Evolutionary conservation across 2,113 vertebrate species (phyloP).

Genomic region (Hippopotamus amphibius): DNA sequence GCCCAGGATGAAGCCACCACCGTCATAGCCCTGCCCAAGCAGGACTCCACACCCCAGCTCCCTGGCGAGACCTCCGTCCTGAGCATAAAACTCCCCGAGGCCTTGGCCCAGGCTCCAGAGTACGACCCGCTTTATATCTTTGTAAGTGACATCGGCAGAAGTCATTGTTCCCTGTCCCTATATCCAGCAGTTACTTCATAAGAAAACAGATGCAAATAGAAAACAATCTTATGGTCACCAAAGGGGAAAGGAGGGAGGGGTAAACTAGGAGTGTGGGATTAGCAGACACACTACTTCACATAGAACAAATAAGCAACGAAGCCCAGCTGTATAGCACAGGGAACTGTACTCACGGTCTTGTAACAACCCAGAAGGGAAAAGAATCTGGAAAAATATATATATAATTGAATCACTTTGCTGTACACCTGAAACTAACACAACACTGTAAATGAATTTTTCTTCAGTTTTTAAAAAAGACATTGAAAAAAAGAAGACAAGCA

Average conservation of each 20-base stretch:
- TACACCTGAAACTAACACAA: background rate
- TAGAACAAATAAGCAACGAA: background rate
- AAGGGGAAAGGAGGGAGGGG: background rate
- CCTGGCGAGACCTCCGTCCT: slow-evolving; percentile 79
- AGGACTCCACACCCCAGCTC: background rate
- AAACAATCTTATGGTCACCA: background rate
- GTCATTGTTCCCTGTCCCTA: background rate
- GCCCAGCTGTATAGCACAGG: background rate
- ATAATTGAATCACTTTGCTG: background rate
- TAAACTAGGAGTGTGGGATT: background rate
- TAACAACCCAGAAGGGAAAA: background rate
- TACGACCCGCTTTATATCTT: slow-evolving; percentile 92
- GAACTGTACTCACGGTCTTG: background rate
- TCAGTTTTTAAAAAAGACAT: background rate
- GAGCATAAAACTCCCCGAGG: slow-evolving; percentile 88
- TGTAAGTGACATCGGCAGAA: slow-evolving; percentile 87
- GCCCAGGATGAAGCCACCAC: slow-evolving; percentile 88
- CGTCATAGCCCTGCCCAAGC: slow-evolving; percentile 20
- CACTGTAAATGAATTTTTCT: background rate
- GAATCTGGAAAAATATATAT: background rate
- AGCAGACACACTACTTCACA: background rate
- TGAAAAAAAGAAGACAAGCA: background rate
- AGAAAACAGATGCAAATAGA: background rate
- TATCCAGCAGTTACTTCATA: background rate
- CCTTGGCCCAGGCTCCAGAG: slow-evolving; percentile 84